phyloP scores from a whole-genome alignment of 2,113 vertebrate genomes.

The Coptodon bakossiorum region DNA sequence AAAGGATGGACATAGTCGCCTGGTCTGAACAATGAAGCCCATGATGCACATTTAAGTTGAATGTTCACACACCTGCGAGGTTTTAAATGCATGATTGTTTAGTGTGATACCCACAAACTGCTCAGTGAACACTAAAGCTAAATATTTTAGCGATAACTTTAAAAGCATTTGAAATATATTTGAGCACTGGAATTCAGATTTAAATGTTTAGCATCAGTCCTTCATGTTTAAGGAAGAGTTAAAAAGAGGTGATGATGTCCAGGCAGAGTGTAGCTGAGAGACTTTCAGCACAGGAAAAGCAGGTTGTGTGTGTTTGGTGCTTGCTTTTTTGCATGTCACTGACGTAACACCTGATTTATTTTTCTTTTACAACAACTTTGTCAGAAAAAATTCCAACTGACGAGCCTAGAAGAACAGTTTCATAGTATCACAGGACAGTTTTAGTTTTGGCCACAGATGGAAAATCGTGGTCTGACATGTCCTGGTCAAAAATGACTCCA shows the following conservation, averaged over 20 bases:
- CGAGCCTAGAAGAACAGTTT: neutral
- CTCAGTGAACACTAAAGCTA: neutral
- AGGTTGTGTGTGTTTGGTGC: neutral
- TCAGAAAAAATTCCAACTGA: neutral
- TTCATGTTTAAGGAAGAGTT: neutral
- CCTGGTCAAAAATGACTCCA: neutral
- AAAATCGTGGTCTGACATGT: neutral
- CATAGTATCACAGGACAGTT: neutral
- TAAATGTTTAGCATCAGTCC: fast-evolving
- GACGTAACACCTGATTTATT: neutral
- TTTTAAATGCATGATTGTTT: neutral
- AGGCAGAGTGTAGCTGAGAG: neutral
- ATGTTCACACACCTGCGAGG: neutral
- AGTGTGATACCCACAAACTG: neutral
- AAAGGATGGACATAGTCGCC: neutral
- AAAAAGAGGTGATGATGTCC: fast-evolving
- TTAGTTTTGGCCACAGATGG: neutral
- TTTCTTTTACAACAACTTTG: neutral
- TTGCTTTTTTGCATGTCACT: neutral
- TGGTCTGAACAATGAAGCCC: neutral
- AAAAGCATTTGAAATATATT: neutral
- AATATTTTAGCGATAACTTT: neutral
- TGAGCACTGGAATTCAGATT: fast-evolving
- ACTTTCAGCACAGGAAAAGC: neutral
- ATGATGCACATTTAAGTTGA: neutral